Conservation (phyloP, 2,888 invertebrate genomes). For the Scaptomyza tumidula region DNA sequence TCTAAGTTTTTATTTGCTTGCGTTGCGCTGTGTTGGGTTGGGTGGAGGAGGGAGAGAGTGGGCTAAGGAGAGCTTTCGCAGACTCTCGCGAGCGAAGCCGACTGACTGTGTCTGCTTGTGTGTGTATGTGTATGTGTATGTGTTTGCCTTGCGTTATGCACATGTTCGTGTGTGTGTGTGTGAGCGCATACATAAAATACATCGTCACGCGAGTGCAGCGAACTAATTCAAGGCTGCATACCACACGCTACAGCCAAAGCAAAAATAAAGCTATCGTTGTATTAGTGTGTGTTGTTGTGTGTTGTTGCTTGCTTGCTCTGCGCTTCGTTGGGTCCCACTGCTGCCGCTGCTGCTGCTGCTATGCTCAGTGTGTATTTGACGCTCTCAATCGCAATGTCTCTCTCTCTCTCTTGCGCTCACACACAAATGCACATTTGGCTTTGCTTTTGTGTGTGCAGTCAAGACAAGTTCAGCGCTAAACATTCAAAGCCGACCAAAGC, state of each 20-base stretch:
- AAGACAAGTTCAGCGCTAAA: constrained; percentile 81
- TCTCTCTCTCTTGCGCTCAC: constrained; percentile 8
- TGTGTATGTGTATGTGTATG: constrained; percentile 26
- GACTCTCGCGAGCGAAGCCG: constrained; percentile 52
- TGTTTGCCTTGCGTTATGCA: constrained; percentile 48
- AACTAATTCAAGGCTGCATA: constrained; percentile 85
- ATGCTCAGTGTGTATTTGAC: constrained; percentile 20
- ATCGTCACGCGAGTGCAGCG: constrained; percentile 84
- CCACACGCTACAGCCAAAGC: constrained; percentile 79
- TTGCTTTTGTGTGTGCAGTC: constrained; percentile 48
- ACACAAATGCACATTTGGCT: constrained; percentile 25
- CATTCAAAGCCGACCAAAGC: constrained; percentile 76
- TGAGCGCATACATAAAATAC: constrained; percentile 57
- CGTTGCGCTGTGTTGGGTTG: no score
- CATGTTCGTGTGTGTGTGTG: constrained; percentile 11
- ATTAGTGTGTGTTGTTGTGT: constrained; percentile 35
- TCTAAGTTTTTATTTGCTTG: constrained; percentile 52
- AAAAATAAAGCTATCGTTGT: constrained; percentile 76
- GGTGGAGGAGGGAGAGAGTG: background rate
- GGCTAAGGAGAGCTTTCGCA: constrained; percentile 56
- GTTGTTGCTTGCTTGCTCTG: constrained; percentile 28
- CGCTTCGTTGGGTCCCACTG: constrained; percentile 40
- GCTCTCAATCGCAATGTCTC: constrained; percentile 19
- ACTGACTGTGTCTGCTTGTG: constrained; percentile 15
- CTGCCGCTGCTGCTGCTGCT: constrained; percentile 1